These are phyloP conservation scores for Fulica atra DNA, from an alignment of 2,113 vertebrate genomes.

Conservation along the genomic window DNA sequence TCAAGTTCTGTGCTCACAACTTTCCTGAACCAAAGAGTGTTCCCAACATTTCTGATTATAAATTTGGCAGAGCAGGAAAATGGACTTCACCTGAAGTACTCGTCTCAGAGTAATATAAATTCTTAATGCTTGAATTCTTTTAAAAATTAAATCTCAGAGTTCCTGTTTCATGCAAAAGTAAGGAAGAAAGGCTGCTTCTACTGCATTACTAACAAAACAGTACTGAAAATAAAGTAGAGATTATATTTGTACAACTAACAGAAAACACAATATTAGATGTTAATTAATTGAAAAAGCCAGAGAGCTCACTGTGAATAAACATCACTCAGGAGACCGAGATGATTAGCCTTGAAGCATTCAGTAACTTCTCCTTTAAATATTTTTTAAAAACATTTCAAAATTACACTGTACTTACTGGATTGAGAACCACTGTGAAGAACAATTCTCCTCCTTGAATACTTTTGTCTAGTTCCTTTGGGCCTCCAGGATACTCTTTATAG, in stretches of 20 bases:
- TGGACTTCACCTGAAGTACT: neutral
- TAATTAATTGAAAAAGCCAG: neutral
- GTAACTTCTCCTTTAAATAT: neutral
- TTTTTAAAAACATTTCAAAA: neutral
- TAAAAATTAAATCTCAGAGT: neutral
- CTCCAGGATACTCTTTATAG: slow-evolving; percentile 97
- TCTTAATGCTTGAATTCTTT: neutral
- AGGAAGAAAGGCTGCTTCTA: neutral
- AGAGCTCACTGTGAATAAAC: neutral
- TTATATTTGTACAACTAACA: neutral
- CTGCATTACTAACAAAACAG: neutral
- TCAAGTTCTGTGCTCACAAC: neutral
- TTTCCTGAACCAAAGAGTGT: neutral
- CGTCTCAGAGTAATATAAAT: neutral
- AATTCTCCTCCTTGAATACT: slow-evolving; percentile 95
- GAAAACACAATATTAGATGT: neutral
- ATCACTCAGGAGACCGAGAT: neutral
- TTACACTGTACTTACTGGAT: slow-evolving; percentile 86
- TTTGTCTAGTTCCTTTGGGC: slow-evolving; percentile 93
- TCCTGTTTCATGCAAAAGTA: neutral
- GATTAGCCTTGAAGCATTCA: neutral
- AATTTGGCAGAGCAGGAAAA: neutral
- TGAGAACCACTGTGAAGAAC: slow-evolving; percentile 94
- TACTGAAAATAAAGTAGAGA: neutral
- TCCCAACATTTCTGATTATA: neutral